phyloP scores from a whole-genome alignment of 2,797 vertebrate species.

The Glossophaga mutica region DNA sequence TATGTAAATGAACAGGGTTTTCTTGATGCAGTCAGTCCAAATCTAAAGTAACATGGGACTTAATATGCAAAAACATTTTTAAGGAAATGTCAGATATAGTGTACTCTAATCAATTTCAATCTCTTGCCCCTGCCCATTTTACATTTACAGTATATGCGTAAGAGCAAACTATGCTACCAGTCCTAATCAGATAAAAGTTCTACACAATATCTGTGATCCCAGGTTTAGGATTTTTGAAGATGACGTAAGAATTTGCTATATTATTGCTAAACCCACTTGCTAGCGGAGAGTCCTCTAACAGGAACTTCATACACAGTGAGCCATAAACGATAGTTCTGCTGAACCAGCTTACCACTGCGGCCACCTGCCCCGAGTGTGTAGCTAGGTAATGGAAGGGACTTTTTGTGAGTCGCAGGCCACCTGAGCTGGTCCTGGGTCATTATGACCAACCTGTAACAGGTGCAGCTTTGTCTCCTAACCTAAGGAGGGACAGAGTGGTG shows the following conservation, averaged over 20 bases:
- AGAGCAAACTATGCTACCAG: neutral
- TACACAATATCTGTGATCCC: neutral
- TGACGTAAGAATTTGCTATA: neutral
- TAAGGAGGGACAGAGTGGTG: neutral
- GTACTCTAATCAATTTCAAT: neutral
- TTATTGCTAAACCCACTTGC: neutral
- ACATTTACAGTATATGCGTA: neutral
- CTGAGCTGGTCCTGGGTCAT: neutral
- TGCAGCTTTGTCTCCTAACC: neutral
- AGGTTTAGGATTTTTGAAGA: neutral
- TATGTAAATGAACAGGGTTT: conserved; percentile 35
- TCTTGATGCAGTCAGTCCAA: conserved; percentile 22
- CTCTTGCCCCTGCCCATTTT: neutral
- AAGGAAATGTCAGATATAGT: neutral
- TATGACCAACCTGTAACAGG: neutral
- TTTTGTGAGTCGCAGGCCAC: neutral
- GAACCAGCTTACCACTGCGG: neutral
- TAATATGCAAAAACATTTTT: conserved; percentile 28
- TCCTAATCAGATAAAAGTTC: neutral
- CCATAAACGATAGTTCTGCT: neutral
- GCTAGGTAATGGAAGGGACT: neutral
- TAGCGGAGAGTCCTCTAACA: neutral
- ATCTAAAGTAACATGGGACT: neutral
- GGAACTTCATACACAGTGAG: neutral
- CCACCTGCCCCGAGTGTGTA: neutral